Evolutionary conservation across 1,140 invertebrate genomes (phyloP), one percentile per base, ranked within the genome.

Genomic region (Drosophila punjabiensis): DNA sequence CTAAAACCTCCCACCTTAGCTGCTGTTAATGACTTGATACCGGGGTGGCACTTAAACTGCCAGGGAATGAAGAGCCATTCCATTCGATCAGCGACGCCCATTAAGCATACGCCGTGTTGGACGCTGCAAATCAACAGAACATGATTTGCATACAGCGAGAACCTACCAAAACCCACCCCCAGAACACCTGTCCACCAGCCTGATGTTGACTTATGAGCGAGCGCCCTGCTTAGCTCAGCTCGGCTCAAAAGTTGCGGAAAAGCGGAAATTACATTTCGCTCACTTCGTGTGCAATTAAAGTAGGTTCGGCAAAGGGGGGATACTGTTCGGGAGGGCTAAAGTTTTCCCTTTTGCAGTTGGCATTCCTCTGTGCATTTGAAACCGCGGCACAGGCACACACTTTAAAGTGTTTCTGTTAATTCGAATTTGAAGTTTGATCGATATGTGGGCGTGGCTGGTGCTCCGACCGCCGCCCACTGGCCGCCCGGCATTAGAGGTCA

Each of bases 391-490:
- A 14, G 20, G 61, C 79, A 79, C 85, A 89, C 86, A 90, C 71
- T 90, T 90, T 90, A 90, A 90, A 90, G 67, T 80, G 52, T 74
- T 78, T 60, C 74, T 91, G 68, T 76, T 76, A 85, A 79, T 86
- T 86, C 50, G 73, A 85, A 79, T 89, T 92, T 92, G 85, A 92
- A 92, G 91, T 92, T 92, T 92, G 91, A 92, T 92, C 91, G 91
- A 92, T 92, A 92, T 75, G 80, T 69, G 69, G 74, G 67, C 62
- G 63, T 73, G 73, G 78, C 24, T 37, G 58, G 50, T 20, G 71
- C 61, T 64, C 58, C 62, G 65, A 45, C 73, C 39, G 28, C 45
- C 70, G 64, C 68, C 67, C 80, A 88, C 69, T 73, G 80, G 59
- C 53, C 47, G 45, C 47, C 78, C 53, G 85, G 81, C 78, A 81